Evolutionary conservation across 2,797 vertebrate species (phyloP).

Genomic region (Cuniculus paca): DNA sequence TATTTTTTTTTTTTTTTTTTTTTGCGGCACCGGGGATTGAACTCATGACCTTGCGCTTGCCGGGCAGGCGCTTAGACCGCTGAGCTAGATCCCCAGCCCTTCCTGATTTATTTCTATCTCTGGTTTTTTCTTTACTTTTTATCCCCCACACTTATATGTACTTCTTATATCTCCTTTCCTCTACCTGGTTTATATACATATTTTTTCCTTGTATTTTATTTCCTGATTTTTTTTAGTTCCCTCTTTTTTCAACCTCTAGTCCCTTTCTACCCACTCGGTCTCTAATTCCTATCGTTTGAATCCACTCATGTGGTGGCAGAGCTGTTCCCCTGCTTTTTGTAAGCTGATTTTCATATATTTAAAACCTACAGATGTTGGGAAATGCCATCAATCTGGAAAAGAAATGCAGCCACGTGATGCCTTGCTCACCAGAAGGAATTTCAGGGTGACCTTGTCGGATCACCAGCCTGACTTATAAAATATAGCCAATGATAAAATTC

Average conservation of each 20-base stretch:
- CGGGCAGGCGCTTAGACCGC: too few relatives aligned
- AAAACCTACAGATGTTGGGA: neutral
- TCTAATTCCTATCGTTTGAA: neutral
- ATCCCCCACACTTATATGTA: neutral
- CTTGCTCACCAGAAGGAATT: conserved; percentile 43
- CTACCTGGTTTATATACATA: neutral
- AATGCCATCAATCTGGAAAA: conserved; percentile 27
- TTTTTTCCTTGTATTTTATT: neutral
- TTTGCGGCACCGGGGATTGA: too few relatives aligned
- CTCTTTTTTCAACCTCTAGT: neutral
- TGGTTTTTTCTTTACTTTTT: neutral
- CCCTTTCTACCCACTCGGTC: neutral
- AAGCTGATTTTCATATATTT: conserved; percentile 44
- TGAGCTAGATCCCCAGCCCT: too few relatives aligned
- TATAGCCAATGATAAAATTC: conserved; percentile 58
- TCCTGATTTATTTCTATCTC: neutral
- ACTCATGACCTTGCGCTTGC: too few relatives aligned
- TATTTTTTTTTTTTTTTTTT: too few relatives aligned
- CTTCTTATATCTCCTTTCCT: neutral
- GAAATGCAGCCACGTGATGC: neutral
- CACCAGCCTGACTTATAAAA: conserved; percentile 48
- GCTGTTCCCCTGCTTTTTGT: conserved; percentile 1
- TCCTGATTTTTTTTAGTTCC: conserved; percentile 9
- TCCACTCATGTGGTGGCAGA: neutral
- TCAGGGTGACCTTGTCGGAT: conserved; percentile 70